These are phyloP conservation scores for Papilio machaon DNA, from an alignment of 1,140 invertebrate species.

Conservation along the genomic window DNA sequence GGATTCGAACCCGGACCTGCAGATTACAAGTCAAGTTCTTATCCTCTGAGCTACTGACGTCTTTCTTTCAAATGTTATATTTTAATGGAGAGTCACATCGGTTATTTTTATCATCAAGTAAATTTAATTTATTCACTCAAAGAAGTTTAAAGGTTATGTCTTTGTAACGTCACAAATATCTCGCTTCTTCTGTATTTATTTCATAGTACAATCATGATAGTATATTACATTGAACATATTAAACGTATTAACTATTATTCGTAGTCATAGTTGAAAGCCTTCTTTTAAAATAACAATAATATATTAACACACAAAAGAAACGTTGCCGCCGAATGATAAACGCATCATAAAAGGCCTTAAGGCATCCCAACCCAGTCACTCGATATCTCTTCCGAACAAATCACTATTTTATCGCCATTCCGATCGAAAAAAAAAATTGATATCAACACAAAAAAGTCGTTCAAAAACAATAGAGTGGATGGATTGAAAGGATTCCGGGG, in stretches of 20 bases:
- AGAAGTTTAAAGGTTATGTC: neutral
- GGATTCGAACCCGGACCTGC: no score
- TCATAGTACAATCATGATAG: neutral
- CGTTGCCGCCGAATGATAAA: slow-evolving; percentile 75
- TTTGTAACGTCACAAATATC: neutral
- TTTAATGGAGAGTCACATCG: no score
- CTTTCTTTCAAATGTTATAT: no score
- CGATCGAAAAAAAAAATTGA: slow-evolving; percentile 79
- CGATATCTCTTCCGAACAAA: slow-evolving; percentile 78
- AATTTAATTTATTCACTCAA: neutral
- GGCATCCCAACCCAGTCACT: slow-evolving; percentile 69
- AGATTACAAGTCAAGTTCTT: no score
- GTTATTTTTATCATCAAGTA: neutral
- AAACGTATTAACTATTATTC: slow-evolving; percentile 17
- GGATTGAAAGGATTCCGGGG: slow-evolving; percentile 76
- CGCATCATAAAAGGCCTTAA: slow-evolving; percentile 70
- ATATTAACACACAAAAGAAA: slow-evolving; percentile 76
- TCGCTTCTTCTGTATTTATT: neutral
- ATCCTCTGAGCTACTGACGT: no score
- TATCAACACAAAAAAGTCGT: slow-evolving; percentile 78
- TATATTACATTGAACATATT: neutral
- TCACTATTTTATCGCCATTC: slow-evolving; percentile 78
- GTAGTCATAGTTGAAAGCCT: slow-evolving; percentile 34
- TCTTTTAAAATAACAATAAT: slow-evolving; percentile 70
- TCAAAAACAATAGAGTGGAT: slow-evolving; percentile 79